Evolutionary conservation across 2,113 vertebrate genomes (phyloP), one percentile per base, ranked within the genome.

Genomic region (Recurvirostra avosetta): DNA sequence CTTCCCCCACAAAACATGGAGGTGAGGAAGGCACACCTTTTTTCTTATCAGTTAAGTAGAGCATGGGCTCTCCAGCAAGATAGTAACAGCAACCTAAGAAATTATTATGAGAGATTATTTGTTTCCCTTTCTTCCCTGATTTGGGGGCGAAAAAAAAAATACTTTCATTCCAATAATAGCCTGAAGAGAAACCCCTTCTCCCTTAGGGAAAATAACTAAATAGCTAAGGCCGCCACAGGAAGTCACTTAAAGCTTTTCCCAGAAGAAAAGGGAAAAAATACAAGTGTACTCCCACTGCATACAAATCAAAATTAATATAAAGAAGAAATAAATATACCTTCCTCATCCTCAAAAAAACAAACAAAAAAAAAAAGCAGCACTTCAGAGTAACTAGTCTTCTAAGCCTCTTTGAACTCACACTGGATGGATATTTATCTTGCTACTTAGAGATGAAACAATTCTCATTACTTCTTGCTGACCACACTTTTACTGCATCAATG

Each of bases 91-190:
- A 90, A 52, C 8, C 34, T 47, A 71, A 34, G 5, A 49, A 47
- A 78, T 36, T 34, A 40, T 55, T 47, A 36, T 6, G 2, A 70
- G 26, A 52, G 8, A 62, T 21, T 2, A 49, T 79, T 65, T 58
- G 36, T n/a, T 77, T 92, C 18, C 30, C 9, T 56, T 79, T 83
- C 27, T 34, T 84, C 23, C 19, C 49, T n/a, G 29, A 76, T 68
- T 23, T 63, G 8, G 18, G 5, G 7, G 1, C 4, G 7, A 0
- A 7, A 53, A 34, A 43, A n/a, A 34, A 13, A 7, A 9, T 4
- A 18, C 55, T 40, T 62, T 43, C 19, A 6, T 65, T 59, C 29
- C 23, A 72, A n/a, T 36, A 52, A 55, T 18, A 50, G 4, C 15
- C 19, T 58, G 36, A 76, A 63, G 20, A 58, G 6, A 65, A 85